Evolutionary conservation across 2,113 vertebrate species (phyloP).

Genomic region (Uria aalge): DNA sequence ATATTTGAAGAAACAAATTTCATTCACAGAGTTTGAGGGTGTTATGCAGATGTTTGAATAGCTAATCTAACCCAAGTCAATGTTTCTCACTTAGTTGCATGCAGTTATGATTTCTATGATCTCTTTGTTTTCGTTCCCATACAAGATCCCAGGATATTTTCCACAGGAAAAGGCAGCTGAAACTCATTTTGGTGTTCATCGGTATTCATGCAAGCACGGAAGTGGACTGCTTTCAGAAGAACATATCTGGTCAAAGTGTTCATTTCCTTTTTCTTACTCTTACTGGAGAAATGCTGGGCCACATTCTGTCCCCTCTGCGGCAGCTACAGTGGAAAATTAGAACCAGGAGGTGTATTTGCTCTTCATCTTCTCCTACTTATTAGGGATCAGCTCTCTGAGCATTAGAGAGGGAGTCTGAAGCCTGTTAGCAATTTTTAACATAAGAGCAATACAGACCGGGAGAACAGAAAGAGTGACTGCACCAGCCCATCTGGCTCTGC

Average conservation of each 20-base stretch:
- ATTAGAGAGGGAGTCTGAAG: background rate
- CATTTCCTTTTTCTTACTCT: background rate
- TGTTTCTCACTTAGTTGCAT: background rate
- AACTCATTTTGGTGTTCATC: background rate
- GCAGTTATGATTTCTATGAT: background rate
- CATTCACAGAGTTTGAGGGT: background rate
- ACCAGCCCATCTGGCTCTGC: background rate
- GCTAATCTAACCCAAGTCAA: background rate
- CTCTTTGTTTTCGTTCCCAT: background rate
- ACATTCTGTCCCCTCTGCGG: background rate
- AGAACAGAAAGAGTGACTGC: background rate
- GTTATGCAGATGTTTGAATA: background rate
- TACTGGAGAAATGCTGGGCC: background rate
- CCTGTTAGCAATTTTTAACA: background rate
- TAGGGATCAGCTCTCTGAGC: background rate
- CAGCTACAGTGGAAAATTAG: background rate
- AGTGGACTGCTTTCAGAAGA: background rate
- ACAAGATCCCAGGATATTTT: background rate
- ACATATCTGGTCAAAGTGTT: background rate
- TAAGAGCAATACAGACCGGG: background rate
- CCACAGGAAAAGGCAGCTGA: background rate
- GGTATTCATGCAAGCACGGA: background rate
- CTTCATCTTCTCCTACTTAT: background rate
- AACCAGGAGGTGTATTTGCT: background rate
- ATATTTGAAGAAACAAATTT: background rate